phyloP scores from a whole-genome alignment of 2,888 invertebrate species.

The Eurytoma californica region DNA sequence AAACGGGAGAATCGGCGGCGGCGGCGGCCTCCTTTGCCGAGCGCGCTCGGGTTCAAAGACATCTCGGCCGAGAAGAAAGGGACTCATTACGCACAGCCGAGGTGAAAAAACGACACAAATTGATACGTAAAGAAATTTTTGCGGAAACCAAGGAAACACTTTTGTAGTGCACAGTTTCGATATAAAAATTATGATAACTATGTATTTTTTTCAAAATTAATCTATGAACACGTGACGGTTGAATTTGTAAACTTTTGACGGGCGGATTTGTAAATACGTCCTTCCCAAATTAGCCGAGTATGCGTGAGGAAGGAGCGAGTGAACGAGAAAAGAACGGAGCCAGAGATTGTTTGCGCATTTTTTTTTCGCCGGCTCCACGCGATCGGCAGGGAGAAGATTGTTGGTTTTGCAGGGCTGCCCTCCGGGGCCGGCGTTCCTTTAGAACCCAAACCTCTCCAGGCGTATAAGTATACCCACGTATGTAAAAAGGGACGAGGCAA shows the following conservation, averaged over 20 bases:
- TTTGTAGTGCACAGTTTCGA: no score
- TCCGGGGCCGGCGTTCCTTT: slow-evolving; percentile 58
- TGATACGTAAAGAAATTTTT: no score
- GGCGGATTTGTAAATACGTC: no score
- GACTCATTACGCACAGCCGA: neutral
- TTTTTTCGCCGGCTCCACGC: neutral
- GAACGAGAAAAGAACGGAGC: neutral
- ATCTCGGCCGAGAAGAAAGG: neutral
- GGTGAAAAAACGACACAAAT: neutral
- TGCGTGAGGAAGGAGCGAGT: neutral
- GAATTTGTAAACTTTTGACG: no score
- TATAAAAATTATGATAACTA: no score
- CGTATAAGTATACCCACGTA: neutral
- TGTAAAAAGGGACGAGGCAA: neutral
- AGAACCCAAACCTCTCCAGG: slow-evolving; percentile 27
- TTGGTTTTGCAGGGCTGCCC: slow-evolving; percentile 68
- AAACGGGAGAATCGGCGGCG: slow-evolving; percentile 61
- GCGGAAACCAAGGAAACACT: no score
- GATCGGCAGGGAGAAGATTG: slow-evolving; percentile 65
- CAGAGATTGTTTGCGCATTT: slow-evolving; percentile 30
- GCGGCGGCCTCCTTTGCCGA: slow-evolving; percentile 56
- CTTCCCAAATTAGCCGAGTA: neutral
- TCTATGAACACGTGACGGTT: no score
- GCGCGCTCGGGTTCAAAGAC: neutral
- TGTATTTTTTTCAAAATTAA: no score